Conservation (phyloP, 2,888 invertebrate species). For the Eupeodes latifasciatus region DNA sequence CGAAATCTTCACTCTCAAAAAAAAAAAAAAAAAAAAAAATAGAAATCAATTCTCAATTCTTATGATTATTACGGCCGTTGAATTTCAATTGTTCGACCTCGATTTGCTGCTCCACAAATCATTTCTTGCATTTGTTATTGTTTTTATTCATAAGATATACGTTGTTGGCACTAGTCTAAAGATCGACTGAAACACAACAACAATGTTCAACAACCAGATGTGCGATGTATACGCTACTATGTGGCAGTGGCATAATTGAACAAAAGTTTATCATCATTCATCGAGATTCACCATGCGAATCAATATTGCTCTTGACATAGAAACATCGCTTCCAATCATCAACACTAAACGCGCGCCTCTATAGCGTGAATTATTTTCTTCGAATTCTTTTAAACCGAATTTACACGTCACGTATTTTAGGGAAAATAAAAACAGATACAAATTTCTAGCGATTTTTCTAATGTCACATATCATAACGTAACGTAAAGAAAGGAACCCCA, state of each 20-base stretch:
- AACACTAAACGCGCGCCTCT: background rate
- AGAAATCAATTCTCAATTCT: constrained; percentile 64
- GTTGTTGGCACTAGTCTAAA: background rate
- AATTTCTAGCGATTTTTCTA: constrained; percentile 38
- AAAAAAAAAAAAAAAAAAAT: constrained; percentile 35
- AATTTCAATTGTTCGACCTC: constrained; percentile 70
- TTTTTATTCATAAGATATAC: too few relatives aligned
- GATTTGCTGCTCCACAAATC: constrained; percentile 65
- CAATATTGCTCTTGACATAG: constrained; percentile 70
- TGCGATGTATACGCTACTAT: constrained; percentile 6
- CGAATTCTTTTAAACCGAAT: background rate
- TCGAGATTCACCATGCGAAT: constrained; percentile 67
- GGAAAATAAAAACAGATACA: constrained; percentile 14
- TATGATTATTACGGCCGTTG: constrained; percentile 42
- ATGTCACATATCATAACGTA: constrained; percentile 17
- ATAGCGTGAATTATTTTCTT: background rate
- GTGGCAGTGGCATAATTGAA: constrained; percentile 47
- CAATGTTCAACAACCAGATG: constrained; percentile 41
- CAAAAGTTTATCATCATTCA: constrained; percentile 58
- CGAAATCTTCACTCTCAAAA: constrained; percentile 26
- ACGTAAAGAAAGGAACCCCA: constrained; percentile 26
- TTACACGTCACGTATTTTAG: constrained; percentile 30
- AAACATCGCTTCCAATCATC: constrained; percentile 27
- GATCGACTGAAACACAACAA: background rate
- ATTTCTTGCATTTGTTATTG: background rate